A percentile compares a stretch with the other conserved stretches of the same genome.
Evolutionary conservation across 1,140 invertebrate genomes (phyloP).

Genomic region (Drosophila lacteicornis): DNA sequence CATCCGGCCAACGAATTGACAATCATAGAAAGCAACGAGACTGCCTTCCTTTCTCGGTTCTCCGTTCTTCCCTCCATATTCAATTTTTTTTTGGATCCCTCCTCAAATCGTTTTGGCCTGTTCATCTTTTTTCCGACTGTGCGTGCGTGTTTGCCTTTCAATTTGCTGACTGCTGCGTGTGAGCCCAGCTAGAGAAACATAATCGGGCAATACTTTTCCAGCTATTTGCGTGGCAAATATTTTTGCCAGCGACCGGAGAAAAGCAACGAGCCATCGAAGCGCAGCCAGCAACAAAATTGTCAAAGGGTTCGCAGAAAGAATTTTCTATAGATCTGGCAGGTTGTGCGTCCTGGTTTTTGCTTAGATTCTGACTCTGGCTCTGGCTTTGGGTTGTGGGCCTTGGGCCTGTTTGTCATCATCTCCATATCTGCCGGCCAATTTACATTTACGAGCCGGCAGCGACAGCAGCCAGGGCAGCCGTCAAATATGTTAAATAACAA

Average conservation of each 20-base stretch:
- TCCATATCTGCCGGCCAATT: constrained; percentile 68
- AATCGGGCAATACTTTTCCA: constrained; percentile 66
- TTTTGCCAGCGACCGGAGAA: constrained; percentile 32
- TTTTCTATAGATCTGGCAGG: constrained; percentile 13
- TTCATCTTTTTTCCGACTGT: constrained; percentile 28
- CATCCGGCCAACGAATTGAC: constrained; percentile 64
- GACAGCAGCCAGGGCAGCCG: constrained; percentile 41
- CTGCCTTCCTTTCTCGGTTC: constrained; percentile 39
- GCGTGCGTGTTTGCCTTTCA: constrained; percentile 63
- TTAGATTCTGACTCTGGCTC: constrained; percentile 17
- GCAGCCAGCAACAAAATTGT: constrained; percentile 62
- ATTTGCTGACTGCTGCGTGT: constrained; percentile 68
- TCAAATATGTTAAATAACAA: constrained; percentile 83
- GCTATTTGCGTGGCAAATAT: constrained; percentile 74
- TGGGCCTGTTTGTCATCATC: constrained; percentile 68
- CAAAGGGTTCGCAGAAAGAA: constrained; percentile 55
- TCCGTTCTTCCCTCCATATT: constrained; percentile 11
- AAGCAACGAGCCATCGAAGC: constrained; percentile 59
- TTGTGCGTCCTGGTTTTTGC: constrained; percentile 8
- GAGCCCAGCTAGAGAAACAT: constrained; percentile 76
- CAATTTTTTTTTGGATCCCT: constrained; percentile 48
- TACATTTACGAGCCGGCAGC: constrained; percentile 60
- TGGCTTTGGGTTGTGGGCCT: constrained; percentile 1
- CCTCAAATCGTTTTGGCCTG: constrained; percentile 63
- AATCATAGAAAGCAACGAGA: constrained; percentile 64